A percentile compares a stretch with the other conserved stretches of the same genome.
Conservation (phyloP, 2,113 vertebrate genomes). For the Rhipidura dahli region DNA sequence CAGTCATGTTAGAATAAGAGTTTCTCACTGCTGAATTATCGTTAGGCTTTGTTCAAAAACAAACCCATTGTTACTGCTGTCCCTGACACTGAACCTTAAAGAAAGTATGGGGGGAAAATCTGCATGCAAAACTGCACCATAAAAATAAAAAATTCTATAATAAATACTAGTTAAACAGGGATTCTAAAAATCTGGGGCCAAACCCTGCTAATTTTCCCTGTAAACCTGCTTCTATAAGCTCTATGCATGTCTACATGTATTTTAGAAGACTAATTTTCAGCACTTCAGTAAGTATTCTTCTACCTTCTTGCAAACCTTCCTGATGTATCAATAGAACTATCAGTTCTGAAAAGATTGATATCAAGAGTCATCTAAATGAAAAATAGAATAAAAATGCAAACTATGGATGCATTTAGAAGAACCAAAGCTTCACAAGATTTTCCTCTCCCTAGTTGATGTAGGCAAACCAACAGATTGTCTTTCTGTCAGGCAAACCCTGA, state of each 20-base stretch:
- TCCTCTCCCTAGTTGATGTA: not conserved
- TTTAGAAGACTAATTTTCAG: constrained; percentile 9
- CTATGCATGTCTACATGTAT: not conserved
- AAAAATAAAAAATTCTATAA: not conserved
- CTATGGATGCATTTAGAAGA: not conserved
- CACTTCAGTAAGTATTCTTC: not conserved
- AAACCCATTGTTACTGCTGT: not conserved
- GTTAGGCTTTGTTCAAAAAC: not conserved
- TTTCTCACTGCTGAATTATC: constrained; percentile 14
- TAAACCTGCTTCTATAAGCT: not conserved
- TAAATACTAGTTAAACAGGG: not conserved
- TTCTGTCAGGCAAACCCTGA: constrained; percentile 47
- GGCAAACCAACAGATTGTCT: constrained; percentile 34
- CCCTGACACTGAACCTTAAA: not conserved
- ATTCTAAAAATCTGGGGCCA: not conserved
- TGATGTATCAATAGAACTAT: constrained; percentile 1
- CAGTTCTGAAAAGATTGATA: not conserved
- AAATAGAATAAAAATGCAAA: constrained; percentile 32
- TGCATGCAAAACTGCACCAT: not conserved
- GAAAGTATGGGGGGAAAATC: not conserved
- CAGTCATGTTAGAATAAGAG: constrained; percentile 17
- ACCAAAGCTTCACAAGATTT: not conserved
- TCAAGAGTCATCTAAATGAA: constrained; percentile 2
- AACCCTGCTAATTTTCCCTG: not conserved
- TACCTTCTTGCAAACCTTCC: not conserved